Evolutionary conservation across 1,140 invertebrate species (phyloP), one percentile per base, ranked within the genome.

Genomic region (Condylostylus longicornis): DNA sequence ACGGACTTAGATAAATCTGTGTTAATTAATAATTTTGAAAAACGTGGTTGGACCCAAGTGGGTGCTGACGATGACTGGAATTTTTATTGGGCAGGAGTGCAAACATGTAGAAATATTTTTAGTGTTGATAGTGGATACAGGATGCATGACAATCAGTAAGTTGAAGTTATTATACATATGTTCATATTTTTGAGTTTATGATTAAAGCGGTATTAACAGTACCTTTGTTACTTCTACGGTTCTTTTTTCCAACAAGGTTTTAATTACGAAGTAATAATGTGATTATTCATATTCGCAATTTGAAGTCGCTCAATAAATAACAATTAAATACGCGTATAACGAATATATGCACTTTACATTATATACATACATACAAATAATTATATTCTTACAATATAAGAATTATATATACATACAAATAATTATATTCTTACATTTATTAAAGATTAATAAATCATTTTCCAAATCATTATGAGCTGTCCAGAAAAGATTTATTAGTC

Each of bases 1-100:
- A 87, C 86, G 25, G 89, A 95, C 61, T 72, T 90, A 54, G 89
- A 95, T 50, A 94, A 94, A 61, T 93, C 87, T n/a, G 89, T 95
- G 4, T 69, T 95, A 40, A 73, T 88, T 27, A 81, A 84, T 45
- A 95, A 95, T 63, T 95, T 93, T 56, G 87, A 94, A 50, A 83
- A 89, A 61, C 65, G 88, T 43, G 88, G 86, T 6, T 96, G 89
- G 90, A 67, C 74, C 18, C 82, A 87, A 65, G 89, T 94, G 9
- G 75, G 75, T 13, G 78, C 83, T 1, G 88, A 95, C 45, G 89
- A 96, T 54, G 87, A 94, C 49, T 96, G 89, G 89, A 89, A 94
- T 60, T 89, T 94, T 60, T 94, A 94, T 59, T 96, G 89, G 89
- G 84, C 89, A 2, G 82, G 79, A 8, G 88, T 88, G 6, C 79